Evolutionary conservation across 2,113 vertebrate species (phyloP).

Genomic region (Patagioenas fasciata): DNA sequence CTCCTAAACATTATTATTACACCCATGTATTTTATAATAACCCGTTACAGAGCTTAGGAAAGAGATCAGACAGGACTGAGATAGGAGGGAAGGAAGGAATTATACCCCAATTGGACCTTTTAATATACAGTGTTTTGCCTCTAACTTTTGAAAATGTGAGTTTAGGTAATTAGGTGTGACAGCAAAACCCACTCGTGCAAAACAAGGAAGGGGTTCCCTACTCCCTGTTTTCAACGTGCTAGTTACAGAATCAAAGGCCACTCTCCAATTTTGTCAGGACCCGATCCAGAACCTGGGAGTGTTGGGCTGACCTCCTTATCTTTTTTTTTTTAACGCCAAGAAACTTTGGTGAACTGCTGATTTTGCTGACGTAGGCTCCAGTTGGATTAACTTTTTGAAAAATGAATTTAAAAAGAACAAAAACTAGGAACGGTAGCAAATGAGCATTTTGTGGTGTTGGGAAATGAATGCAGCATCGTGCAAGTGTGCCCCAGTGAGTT

Average conservation of each 20-base stretch:
- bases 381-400: background rate
- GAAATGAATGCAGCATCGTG: background rate
- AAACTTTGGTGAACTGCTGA: background rate
- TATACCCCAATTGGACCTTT: background rate
- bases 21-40: background rate
- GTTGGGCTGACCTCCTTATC: rapidly evolving
- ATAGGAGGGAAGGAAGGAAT: background rate
- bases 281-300: background rate
- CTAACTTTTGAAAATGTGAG: background rate
- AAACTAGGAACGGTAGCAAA: background rate
- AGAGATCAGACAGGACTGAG: background rate
- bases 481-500: background rate
- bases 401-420: background rate
- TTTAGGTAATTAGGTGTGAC: background rate
- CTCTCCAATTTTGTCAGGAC: background rate
- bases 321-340: background rate
- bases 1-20: background rate
- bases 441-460: background rate
- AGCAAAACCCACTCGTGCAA: background rate
- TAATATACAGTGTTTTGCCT: background rate
- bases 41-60: background rate
- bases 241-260: background rate
- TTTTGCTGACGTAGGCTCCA: background rate
- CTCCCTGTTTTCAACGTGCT: background rate
- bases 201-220: background rate